Conservation (phyloP, 1,140 invertebrate species). For the Littorina saxatilis region DNA sequence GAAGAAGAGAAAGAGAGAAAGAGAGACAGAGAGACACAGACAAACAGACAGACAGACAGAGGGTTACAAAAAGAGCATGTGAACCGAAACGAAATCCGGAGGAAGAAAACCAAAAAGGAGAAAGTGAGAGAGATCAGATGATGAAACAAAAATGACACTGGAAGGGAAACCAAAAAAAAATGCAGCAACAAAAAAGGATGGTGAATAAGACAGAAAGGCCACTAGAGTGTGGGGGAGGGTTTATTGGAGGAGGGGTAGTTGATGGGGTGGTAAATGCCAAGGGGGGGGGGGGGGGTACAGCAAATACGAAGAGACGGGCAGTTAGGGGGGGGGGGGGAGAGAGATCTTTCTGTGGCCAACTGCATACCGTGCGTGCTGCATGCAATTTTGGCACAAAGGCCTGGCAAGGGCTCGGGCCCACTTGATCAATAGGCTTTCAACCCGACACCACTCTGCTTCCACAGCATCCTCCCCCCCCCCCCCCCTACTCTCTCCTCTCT, state of each 20-base stretch:
- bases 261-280: not conserved
- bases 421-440: constrained; percentile 31
- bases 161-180: too few species aligned
- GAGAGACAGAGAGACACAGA: not conserved
- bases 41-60: too few species aligned
- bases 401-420: not conserved
- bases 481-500: constrained; percentile 12
- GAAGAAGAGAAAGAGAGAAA: not conserved
- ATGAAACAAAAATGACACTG: not conserved
- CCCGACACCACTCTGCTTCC: not conserved
- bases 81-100: too few species aligned
- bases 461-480: not conserved
- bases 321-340: too few species aligned
- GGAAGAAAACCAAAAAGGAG: not conserved
- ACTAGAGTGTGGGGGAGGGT: not conserved
- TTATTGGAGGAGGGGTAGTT: not conserved
- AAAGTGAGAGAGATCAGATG: not conserved
- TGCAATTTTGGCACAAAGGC: constrained; percentile 22
- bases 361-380: constrained; percentile 24
- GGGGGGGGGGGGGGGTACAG: not conserved
- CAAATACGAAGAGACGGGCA: not conserved
- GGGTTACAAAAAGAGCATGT: too few species aligned
- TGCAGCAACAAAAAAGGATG: too few species aligned
- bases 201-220: not conserved
- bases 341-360: not conserved